These are phyloP conservation scores for Rhipidura dahli DNA, from an alignment of 2,113 vertebrate genomes.

Conservation along the genomic window DNA sequence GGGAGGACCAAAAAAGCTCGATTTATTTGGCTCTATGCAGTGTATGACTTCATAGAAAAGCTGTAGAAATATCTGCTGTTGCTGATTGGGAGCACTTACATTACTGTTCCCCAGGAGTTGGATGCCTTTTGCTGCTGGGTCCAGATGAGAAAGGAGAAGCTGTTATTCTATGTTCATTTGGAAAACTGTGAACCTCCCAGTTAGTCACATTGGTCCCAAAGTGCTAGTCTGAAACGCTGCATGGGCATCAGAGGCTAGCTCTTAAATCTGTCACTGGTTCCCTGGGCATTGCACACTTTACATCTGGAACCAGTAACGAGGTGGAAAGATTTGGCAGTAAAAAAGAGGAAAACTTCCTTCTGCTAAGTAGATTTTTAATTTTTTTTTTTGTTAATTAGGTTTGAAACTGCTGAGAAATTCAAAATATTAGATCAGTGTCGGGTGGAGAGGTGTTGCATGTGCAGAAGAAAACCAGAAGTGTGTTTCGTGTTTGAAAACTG, in stretches of 20 bases:
- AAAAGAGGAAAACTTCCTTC: background rate
- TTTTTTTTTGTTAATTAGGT: background rate
- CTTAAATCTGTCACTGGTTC: slow-evolving; percentile 16
- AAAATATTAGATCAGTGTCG: background rate
- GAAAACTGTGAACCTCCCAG: background rate
- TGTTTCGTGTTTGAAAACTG: background rate
- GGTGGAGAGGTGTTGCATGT: background rate
- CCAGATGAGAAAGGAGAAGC: background rate
- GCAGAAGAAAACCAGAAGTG: background rate
- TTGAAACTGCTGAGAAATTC: background rate
- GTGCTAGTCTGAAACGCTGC: background rate
- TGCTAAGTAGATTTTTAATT: background rate
- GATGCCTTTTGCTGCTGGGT: background rate
- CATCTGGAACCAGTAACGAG: background rate
- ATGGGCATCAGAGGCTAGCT: background rate
- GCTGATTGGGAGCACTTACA: background rate
- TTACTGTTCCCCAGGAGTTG: background rate
- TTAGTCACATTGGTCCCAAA: background rate
- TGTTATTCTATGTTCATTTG: background rate
- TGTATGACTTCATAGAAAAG: background rate
- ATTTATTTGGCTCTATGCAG: background rate
- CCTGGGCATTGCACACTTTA: background rate
- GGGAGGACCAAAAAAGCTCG: rapidly evolving
- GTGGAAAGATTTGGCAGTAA: background rate
- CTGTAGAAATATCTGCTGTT: background rate